Base-by-base conservation (phyloP, 1,140 invertebrate species). In the Panagrolaimus sp. region DNA sequence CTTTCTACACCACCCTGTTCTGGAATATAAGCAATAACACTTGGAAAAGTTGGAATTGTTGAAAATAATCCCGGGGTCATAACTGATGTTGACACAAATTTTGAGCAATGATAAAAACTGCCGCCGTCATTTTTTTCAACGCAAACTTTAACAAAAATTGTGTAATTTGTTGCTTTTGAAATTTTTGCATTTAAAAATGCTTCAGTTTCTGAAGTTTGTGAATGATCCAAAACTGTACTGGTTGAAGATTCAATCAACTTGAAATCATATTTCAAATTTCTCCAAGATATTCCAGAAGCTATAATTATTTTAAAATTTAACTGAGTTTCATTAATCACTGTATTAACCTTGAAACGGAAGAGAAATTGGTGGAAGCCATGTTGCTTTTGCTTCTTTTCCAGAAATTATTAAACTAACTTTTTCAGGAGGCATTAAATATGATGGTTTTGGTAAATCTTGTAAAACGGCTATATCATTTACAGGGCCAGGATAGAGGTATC, bases 321-420 rank as follows among this genome's bases (percentile, higher is more conserved):
- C 32, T 38, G 17, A 0, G 17, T 52, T 14, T 15, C 5, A 15
- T 9, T 26, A 43, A n/a, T 47, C 6, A 44, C 24, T 14, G 24
- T 28, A 48, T 17, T 15, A 62, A 80, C 75, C 78, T 71, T 78
- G 76, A 67, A 74, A 78, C 5, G 78, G 68, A 9, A 78, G 32
- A 43, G 72, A 63, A 7, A n/a, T 48, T 0, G 76, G 76, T 0
- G 78, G 76, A 46, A 65, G 65, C 76, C 76, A 78, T 26, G 71
- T 78, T n/a, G 81, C 48, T 68, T 65, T 47, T 4, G 62, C 78
- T 48, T 71, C 69, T 17, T 46, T 55, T 28, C 68, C 78, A 46
- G 44, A 62, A 38, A 78, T 26, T 28, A 78, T 47, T 7, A 78
- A 63, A 24, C 75, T 69, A 65, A 81, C 48, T 63, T 72, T 66